Evolutionary conservation across 2,113 vertebrate genomes (phyloP).

Genomic region (Engystomops pustulosus): DNA sequence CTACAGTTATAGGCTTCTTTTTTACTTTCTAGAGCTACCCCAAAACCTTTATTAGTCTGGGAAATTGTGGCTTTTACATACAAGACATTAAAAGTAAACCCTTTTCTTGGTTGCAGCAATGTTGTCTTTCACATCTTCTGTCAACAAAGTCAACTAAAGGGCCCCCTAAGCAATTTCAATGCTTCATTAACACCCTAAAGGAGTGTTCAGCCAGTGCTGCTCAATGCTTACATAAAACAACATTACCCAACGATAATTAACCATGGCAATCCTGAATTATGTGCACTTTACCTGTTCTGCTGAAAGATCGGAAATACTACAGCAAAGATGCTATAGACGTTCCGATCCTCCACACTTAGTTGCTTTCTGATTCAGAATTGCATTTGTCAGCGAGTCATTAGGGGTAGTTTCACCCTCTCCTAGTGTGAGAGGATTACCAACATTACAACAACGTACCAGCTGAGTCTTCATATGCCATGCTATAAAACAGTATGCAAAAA

Average conservation of each 20-base stretch:
- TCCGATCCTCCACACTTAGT: neutral
- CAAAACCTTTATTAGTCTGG: too few species aligned
- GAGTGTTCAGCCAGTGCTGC: neutral
- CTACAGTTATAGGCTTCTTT: too few species aligned
- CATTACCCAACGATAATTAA: constrained; percentile 27
- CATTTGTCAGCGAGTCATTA: constrained; percentile 54
- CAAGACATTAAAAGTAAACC: neutral
- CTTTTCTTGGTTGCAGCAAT: neutral
- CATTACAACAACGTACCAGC: constrained; percentile 50
- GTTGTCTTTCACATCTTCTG: neutral
- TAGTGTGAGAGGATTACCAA: constrained; percentile 46
- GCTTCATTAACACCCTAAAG: neutral
- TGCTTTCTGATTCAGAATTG: constrained; percentile 7
- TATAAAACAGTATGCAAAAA: constrained; percentile 60
- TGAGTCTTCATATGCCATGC: constrained; percentile 53
- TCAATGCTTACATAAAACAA: neutral
- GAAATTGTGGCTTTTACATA: too few species aligned
- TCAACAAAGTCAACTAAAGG: neutral
- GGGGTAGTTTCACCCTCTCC: constrained; percentile 23
- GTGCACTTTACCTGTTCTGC: constrained; percentile 25
- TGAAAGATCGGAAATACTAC: neutral
- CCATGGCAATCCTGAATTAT: neutral
- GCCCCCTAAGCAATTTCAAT: neutral
- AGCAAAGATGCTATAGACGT: neutral
- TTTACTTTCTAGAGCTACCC: too few species aligned